phyloP scores from a whole-genome alignment of 1,140 invertebrate genomes.

The Phocides pigmalion region DNA sequence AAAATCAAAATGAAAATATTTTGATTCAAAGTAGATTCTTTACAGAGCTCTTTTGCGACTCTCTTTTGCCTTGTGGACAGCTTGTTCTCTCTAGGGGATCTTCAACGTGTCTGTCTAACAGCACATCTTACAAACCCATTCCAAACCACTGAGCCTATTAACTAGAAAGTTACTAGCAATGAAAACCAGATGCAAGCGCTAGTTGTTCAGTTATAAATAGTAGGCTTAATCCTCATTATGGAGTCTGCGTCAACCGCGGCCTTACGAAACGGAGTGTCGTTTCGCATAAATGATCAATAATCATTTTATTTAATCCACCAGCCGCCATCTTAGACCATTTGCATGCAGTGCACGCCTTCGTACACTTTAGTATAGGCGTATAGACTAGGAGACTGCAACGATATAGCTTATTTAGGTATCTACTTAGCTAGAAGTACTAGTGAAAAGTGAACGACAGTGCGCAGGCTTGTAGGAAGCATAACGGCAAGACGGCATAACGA shows the following conservation, averaged over 20 bases:
- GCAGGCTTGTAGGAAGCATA: no score
- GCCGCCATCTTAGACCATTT: constrained; percentile 33
- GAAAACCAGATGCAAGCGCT: background rate
- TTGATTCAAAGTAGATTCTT: no score
- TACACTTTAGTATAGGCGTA: constrained; percentile 26
- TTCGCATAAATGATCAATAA: constrained; percentile 35
- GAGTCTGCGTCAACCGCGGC: constrained; percentile 30
- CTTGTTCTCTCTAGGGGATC: no score
- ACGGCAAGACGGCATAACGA: no score
- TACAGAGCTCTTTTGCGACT: no score
- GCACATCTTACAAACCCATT: no score
- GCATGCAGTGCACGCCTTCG: constrained; percentile 34
- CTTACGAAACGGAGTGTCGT: constrained; percentile 30
- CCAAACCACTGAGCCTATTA: no score
- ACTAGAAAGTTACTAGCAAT: background rate
- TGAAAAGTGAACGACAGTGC: no score
- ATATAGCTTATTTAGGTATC: background rate
- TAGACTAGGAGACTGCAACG: constrained; percentile 15
- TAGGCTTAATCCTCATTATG: constrained; percentile 27
- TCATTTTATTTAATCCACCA: constrained; percentile 39
- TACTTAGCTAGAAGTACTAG: no score
- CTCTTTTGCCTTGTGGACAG: no score
- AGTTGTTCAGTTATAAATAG: constrained; percentile 20
- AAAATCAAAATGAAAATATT: no score
- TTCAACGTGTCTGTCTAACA: no score